Conservation (phyloP, 2,888 invertebrate genomes). For the Caenorhabditis panamensis region DNA sequence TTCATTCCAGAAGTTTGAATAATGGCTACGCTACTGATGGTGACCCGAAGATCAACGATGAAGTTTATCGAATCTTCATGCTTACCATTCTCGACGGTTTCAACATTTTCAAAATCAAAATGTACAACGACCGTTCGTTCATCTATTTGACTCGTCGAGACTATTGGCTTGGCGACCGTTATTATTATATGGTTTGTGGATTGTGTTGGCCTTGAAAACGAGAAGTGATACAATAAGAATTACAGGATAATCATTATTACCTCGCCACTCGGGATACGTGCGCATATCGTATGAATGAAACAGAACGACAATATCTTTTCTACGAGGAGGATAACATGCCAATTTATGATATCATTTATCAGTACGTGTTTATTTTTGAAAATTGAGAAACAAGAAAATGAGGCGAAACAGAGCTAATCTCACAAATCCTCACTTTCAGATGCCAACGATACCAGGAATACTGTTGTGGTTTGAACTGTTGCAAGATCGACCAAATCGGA, state of each 20-base stretch:
- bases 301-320: constrained; percentile 73
- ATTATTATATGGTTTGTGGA: constrained; percentile 75
- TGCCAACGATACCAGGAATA: constrained; percentile 79
- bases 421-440: constrained; percentile 57
- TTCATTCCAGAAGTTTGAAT: constrained; percentile 62
- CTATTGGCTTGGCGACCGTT: constrained; percentile 80
- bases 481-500: constrained; percentile 68
- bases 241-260: constrained; percentile 79
- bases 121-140: constrained; percentile 79
- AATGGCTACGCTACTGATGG: constrained; percentile 75
- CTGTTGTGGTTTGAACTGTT: constrained; percentile 80
- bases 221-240: constrained; percentile 18
- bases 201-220: constrained; percentile 4
- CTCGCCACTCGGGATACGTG: constrained; percentile 78
- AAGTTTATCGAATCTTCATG: constrained; percentile 75
- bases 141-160: constrained; percentile 75
- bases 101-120: constrained; percentile 71
- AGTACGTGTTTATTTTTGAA: constrained; percentile 68
- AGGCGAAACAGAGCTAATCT: not conserved
- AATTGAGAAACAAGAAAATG: not conserved
- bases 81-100: constrained; percentile 76
- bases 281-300: constrained; percentile 77
- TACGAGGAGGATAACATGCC: constrained; percentile 76
- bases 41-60: constrained; percentile 72
- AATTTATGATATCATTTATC: constrained; percentile 78